Base-by-base conservation (phyloP, 2,888 invertebrate genomes). In the Pristionchus arcanus region DNA sequence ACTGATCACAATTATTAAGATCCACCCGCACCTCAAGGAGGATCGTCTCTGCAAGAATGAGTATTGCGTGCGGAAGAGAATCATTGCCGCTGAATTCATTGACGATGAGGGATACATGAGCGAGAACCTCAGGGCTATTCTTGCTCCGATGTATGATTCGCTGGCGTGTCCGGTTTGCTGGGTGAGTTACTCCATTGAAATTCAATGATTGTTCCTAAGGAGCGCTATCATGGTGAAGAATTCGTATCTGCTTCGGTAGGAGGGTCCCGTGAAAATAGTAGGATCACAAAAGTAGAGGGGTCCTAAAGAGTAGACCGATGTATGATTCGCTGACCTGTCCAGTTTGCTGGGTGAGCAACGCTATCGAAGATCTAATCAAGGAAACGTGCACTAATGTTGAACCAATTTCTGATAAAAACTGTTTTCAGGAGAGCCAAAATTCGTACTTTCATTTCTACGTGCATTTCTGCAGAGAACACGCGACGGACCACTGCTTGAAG, bases 11-110 rank as follows among this genome's bases (percentile, higher is more conserved):
- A 49, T 19, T 21, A 19, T 74, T 31, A 42, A 77, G 77, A n/a
- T 11, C 2, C 77, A 77, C 49, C 77, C 42, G 0, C 7, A n/a
- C 25, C 37, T 42, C 77, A 21, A n/a, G 25, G 77, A 42, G 25
- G 77, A 77, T 19, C 77, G 42, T 42, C n/a, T 77, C 9, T 77
- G 77, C 77, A 77, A 77, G 77, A 77, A 77, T 25, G 42, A 49
- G 25, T 49, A 77, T 25, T 77, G 77, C n/a, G 77, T 77, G 42
- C 2, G 42, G 42, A 77, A 42, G 21, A 77, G 77, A n/a, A n/a
- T n/a, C 21, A 13, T 31, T 3, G 19, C 37, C n/a, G 4, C 59
- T 59, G 19, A 19, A 21, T 59, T 25, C 25, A 19, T 25, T 19
- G 59, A 59, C 19, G 59, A 59, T 3, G 59, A 25, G 5, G 59